Evolutionary conservation across 2,888 invertebrate genomes (phyloP).

Genomic region (Drosophila tripunctata): DNA sequence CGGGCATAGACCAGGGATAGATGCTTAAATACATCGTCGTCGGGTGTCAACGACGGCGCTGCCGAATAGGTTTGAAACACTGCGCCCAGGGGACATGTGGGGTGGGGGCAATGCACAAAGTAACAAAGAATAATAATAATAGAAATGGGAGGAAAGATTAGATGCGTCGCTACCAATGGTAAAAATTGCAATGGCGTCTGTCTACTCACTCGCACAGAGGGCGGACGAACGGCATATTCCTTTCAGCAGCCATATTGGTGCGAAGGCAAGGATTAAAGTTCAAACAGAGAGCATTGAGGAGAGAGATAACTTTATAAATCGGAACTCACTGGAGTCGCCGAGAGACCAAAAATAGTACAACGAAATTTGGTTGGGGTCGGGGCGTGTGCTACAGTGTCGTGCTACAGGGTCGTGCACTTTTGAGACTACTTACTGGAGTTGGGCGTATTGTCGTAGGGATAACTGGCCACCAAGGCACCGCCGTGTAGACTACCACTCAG

Average conservation of each 20-base stretch:
- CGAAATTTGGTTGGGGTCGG: background rate
- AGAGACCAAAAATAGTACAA: no score
- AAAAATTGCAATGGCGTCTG: background rate
- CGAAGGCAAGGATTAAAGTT: slow-evolving; percentile 65
- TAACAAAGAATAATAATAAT: slow-evolving; percentile 4
- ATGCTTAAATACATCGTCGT: slow-evolving; percentile 96
- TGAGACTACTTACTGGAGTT: slow-evolving; percentile 91
- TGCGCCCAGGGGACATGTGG: slow-evolving; percentile 88
- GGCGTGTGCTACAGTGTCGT: no score
- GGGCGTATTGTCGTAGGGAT: slow-evolving; percentile 98
- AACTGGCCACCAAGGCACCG: slow-evolving; percentile 95
- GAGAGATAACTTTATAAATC: slow-evolving; percentile 79
- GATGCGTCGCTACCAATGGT: slow-evolving; percentile 3
- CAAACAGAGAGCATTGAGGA: slow-evolving; percentile 53
- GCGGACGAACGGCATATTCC: slow-evolving; percentile 91
- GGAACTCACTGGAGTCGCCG: slow-evolving; percentile 29
- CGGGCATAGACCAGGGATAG: slow-evolving; percentile 93
- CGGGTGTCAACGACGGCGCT: slow-evolving; percentile 93
- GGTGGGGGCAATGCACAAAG: slow-evolving; percentile 14
- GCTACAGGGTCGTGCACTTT: slow-evolving; percentile 37
- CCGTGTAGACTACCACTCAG: slow-evolving; percentile 97
- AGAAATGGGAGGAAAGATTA: slow-evolving; percentile 10
- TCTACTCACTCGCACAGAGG: slow-evolving; percentile 88
- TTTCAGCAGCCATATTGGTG: slow-evolving; percentile 85
- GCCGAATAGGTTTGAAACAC: slow-evolving; percentile 94